Base-by-base conservation (phyloP, 2,797 vertebrate species). In the Malurus leucopterus region DNA sequence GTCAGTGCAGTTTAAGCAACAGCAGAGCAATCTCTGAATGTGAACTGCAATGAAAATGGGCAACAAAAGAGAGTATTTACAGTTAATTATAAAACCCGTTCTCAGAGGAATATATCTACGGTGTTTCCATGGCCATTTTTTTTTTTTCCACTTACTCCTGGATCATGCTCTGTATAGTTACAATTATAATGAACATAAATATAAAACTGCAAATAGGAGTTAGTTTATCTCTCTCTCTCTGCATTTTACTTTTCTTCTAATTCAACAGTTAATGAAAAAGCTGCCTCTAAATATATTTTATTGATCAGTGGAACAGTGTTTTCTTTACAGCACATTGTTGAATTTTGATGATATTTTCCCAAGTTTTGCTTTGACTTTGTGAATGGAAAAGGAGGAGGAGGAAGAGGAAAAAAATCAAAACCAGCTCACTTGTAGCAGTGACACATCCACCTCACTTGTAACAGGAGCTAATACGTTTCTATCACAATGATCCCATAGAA, bases 1-100 rank as follows among this genome's bases (percentile, higher is more conserved):
- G 97, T 97, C 97, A 97, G 93, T 97, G 94, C 75, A 96, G 96
- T 96, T 96, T 96, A 96, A 97, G 96, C 69, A 93, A 95, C 92
- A 63, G 69, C 55, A 80, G 73, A 64, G 68, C 19, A 3, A 7
- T 54, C 70, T 54, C 58, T 13, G 43, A 29, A 46, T 22, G 29
- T 80, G 75, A 91, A 67, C 36, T 46, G 63, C 67, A 57, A 49
- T 49, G 50, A 76, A 87, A 91, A 85, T 12, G 15, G 44, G 32
- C 11, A 67, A 55, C 26, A 44, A 20, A 53, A 76, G 70, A 89
- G 41, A 87, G 38, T 46, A 67, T 54, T 27, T n/a, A 46, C 22
- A 71, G 43, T 64, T 73, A 89, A 78, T 88, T 78, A 49, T 34
- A 62, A 81, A 49, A 55, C 63, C 54, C 54, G 43, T 86, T 91